Base-by-base conservation (phyloP, 2,888 invertebrate genomes). In the Graphium colonna region DNA sequence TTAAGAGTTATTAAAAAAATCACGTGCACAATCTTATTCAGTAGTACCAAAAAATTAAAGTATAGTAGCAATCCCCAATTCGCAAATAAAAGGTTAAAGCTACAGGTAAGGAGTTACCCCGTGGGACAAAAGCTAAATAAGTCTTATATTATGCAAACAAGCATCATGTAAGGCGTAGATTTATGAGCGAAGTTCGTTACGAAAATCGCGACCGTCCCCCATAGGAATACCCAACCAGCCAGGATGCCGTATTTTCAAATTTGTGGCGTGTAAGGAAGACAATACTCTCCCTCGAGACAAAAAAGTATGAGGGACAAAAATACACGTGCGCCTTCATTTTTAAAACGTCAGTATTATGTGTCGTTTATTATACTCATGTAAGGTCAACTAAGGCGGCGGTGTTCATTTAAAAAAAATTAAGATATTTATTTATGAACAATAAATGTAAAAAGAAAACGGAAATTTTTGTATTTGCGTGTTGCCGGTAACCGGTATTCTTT, bases 91-190 rank as follows among this genome's bases (percentile, higher is more conserved):
- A 52, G 41, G 31, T 31, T 40, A 42, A 17, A 45, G 40, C 44
- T 33, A 45, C 52, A 52, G 48, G 74, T 74, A 79, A 79, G 79
- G 80, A 82, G 83, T 85, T 84, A 85, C 82, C 82, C 81, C 70
- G 61, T 65, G 68, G 71, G 82, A 86, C 86, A 85, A 85, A 83
- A 48, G 83, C 69, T 65, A 67, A 65, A 82, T 82, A 80, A 84
- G 86, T 86, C 83, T 82, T 87, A 84, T 88, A 87, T 88, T 88
- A 88, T 88, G 87, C 87, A 88, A 88, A 88, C 86, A 82, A 79
- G 86, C 83, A 87, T 88, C 84, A 85, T 83, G 85, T 84, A 84
- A 86, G 84, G 86, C 82, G 79, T 79, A 80, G 86, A 88, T 88
- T 87, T 88, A 88, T 86, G 87, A 82, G 80, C 71, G 77, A 87